Base-by-base conservation (phyloP, 1,140 invertebrate genomes). In the Platorchestia sp. region DNA sequence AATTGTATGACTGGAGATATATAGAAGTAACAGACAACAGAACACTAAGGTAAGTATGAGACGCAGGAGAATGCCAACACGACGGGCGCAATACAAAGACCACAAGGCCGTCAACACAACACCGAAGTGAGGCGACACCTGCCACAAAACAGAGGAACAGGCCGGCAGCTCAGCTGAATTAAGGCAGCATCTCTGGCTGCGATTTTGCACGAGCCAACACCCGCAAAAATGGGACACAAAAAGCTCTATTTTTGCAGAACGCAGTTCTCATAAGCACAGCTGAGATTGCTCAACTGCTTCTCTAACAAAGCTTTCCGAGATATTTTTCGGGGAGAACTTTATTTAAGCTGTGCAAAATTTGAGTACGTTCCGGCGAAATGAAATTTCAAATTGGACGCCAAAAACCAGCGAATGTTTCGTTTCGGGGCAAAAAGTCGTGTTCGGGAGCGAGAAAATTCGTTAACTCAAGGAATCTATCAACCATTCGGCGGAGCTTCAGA, bases 181-280 rank as follows among this genome's bases (percentile, higher is more conserved):
- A 75, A 75, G 36, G 59, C 59, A 36, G 59, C 1, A 75, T 75
- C 27, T 75, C 59, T 36, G 10, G 10, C 36, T 51, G 47, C 59
- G 7, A 36, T 75, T 19, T 75, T 36, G 27, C 59, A 36, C 59
- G 36, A 75, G 59, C 59, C 27, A 27, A 36, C 27, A 75, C 59
- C 43, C 87, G 42, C n/a, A 89, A 89, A 89, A 89, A 0, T 42
- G 0, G 10, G 27, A 42, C 27, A 89, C n/a, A 42, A 89, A 89
- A 89, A 89, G 27, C 5, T 3, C 0, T 10, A 5, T 89, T 89
- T 89, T 42, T 41, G 87, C n/a, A 42, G 36, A 14, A 89, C 87
- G 87, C 87, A 44, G 87, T 89, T 89, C 87, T 89, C 87, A 89
- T 89, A 89, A 89, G 87, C 87, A 89, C 87, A 42, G 87, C 87